Evolutionary conservation across 1,140 invertebrate species (phyloP), one percentile per base, ranked within the genome.

Genomic region (Lepidurus packardi): DNA sequence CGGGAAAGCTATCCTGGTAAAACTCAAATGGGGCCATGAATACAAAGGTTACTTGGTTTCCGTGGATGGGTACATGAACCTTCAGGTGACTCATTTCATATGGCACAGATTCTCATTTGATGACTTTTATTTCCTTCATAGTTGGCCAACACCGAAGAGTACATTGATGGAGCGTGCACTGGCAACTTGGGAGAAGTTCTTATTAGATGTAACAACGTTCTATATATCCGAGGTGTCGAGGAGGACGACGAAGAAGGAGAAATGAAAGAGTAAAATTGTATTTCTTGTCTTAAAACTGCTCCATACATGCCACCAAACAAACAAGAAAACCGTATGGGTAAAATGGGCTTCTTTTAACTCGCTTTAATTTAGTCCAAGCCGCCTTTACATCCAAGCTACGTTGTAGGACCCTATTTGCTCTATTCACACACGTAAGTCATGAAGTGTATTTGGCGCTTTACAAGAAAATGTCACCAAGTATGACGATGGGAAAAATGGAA

Each of bases 21-120:
- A 99, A 88, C 87, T 99, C 73, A 99, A 99, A 85, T 99, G 98
- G 98, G 98, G 98, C 43, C 97, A 99, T 85, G 98, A 99, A 87
- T 99, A 99, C 85, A 98, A 98, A 90, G 98, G 98, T 9, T 93
- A 95, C 81, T 86, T 99, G 34, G 96, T 99, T 0, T 98, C 97
- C 6, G 94, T 98, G 11, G 98, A 99, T 88, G 94, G 94, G 8
- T 99, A 99, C 84, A 99, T 99, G 98, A 99, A 99, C 86, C 86
- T 99, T 80, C 97, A 99, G 86, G 88, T 89, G 79, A 10, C 42
- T n/a, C 43, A 16, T 0, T 43, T 73, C 78, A 21, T 73, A 16
- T 78, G 75, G 34, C 45, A 73, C n/a, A 4, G 11, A 16, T 77
- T 80, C 16, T 24, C 34, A 73, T 43, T 7, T 42, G 0, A 75